A percentile compares a stretch with the other conserved stretches of the same genome.
phyloP scores from a whole-genome alignment of 2,888 invertebrate species.

The Tupiocoris notatus region DNA sequence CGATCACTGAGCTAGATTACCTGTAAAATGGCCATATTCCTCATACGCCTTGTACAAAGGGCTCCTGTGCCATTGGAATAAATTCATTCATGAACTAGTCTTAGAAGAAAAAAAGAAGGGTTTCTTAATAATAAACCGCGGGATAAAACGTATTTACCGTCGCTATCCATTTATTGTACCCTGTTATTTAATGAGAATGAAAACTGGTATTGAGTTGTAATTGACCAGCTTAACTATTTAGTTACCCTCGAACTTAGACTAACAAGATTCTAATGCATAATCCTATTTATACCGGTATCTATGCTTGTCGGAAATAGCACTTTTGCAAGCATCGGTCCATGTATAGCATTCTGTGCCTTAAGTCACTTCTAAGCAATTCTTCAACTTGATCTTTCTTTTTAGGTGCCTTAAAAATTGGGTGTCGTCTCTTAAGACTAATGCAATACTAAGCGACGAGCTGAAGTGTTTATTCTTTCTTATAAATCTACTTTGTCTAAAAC shows the following conservation, averaged over 20 bases:
- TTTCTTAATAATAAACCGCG: too few species aligned
- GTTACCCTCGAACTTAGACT: not conserved
- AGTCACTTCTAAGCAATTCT: slow-evolving; percentile 36
- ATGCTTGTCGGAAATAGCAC: not conserved
- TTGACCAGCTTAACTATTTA: not conserved
- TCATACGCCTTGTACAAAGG: too few species aligned
- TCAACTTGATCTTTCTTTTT: slow-evolving; percentile 38
- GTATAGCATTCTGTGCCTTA: slow-evolving; percentile 36
- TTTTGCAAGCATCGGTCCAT: not conserved
- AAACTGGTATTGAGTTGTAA: not conserved
- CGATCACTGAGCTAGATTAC: too few species aligned
- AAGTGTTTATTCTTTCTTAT: not conserved
- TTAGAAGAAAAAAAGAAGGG: too few species aligned
- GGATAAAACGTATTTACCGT: too few species aligned
- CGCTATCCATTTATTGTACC: not conserved
- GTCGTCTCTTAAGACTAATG: not conserved
- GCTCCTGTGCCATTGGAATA: not conserved
- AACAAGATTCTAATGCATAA: not conserved
- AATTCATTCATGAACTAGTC: too few species aligned
- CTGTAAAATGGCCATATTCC: too few species aligned
- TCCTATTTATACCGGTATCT: not conserved
- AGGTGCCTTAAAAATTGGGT: slow-evolving; percentile 29
- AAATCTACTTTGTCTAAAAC: too few species aligned
- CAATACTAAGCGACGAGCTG: not conserved
- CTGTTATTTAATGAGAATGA: not conserved